These are phyloP conservation scores for Caenorhabditis doughertyi DNA, from an alignment of 2,888 invertebrate species.

Conservation along the genomic window DNA sequence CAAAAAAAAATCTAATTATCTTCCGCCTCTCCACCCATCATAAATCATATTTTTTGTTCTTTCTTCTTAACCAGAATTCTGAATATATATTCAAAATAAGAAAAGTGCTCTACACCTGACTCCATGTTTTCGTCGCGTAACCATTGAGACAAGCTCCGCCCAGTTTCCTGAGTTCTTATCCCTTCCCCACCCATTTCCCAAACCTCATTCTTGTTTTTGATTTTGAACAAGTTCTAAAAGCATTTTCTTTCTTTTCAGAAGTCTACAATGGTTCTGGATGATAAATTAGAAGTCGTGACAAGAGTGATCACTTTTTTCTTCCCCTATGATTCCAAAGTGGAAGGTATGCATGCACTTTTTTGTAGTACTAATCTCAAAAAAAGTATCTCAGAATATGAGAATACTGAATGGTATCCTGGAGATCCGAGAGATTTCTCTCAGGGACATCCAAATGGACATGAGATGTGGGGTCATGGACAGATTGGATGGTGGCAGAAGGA, in stretches of 20 bases:
- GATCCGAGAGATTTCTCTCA: conserved; percentile 52
- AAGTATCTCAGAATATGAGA: conserved; percentile 49
- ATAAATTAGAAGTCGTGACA: conserved; percentile 49
- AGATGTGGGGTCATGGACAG: conserved; percentile 61
- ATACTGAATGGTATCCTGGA: conserved; percentile 48
- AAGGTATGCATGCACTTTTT: too few species aligned
- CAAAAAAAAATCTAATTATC: conserved; percentile 22
- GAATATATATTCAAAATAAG: too few species aligned
- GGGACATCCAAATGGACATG: conserved; percentile 62
- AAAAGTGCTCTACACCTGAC: too few species aligned
- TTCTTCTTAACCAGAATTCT: background rate
- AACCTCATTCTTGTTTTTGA: conserved; percentile 14
- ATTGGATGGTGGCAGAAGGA: conserved; percentile 43
- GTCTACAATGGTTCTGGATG: conserved; percentile 12
- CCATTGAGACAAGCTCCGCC: conserved; percentile 25
- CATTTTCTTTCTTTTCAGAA: background rate
- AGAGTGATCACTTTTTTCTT: conserved; percentile 63
- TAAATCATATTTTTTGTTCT: conserved; percentile 1
- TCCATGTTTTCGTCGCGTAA: conserved; percentile 39
- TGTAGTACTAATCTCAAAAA: background rate
- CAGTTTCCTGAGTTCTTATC: conserved; percentile 8
- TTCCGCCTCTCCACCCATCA: conserved; percentile 2
- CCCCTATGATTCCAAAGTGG: conserved; percentile 56
- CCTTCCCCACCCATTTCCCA: conserved; percentile 19
- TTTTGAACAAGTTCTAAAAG: background rate